Conservation (phyloP, 2,113 vertebrate species). For the Eclectus roratus region DNA sequence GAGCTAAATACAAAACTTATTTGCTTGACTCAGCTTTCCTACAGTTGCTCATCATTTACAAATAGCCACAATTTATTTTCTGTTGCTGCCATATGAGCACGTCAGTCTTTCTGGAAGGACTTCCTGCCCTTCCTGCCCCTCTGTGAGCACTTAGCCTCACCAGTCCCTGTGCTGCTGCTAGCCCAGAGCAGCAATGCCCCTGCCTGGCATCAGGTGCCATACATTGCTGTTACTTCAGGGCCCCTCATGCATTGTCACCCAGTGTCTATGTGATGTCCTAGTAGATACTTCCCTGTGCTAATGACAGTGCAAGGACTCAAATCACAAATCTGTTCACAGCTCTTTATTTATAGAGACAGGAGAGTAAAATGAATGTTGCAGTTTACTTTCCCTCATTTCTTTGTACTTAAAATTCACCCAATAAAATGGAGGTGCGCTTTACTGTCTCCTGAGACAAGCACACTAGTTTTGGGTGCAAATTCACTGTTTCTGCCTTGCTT, state of each 20-base stretch:
- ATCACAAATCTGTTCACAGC: neutral
- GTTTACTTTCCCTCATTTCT: neutral
- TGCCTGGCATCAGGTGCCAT: neutral
- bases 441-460: neutral
- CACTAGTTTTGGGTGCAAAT: neutral
- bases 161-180: neutral
- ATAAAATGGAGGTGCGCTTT: neutral
- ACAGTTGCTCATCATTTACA: fast-evolving
- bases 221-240: neutral
- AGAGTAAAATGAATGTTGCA: fast-evolving
- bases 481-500: neutral
- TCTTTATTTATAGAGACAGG: neutral
- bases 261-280: neutral
- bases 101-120: neutral
- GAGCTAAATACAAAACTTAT: neutral
- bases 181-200: fast-evolving
- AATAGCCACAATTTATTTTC: neutral
- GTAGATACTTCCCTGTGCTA: neutral
- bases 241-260: neutral
- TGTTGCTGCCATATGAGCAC: neutral
- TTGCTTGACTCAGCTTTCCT: neutral
- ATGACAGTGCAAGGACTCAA: neutral
- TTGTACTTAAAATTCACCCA: neutral
- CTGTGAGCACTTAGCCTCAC: neutral
- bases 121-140: neutral